These are phyloP conservation scores for Chionoecetes opilio DNA, from an alignment of 1,140 invertebrate genomes.

Conservation along the genomic window DNA sequence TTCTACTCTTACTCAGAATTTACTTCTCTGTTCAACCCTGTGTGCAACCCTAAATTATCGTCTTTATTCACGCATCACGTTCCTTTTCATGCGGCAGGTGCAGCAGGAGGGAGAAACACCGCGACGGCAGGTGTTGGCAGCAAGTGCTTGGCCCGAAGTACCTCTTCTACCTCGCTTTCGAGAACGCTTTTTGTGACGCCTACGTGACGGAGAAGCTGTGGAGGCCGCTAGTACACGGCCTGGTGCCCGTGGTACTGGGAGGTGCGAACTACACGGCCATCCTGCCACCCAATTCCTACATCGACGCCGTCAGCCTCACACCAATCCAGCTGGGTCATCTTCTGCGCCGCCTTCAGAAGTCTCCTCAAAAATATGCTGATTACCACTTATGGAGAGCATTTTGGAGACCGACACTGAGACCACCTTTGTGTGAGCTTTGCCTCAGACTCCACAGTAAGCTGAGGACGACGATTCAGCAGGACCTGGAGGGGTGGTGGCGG, in stretches of 20 bases:
- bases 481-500: conserved; percentile 56
- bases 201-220: conserved; percentile 79
- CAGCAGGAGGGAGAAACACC: conserved; percentile 52
- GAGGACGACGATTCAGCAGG: neutral
- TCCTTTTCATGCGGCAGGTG: conserved; percentile 19
- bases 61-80: no score
- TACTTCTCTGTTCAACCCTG: no score
- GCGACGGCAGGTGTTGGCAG: conserved; percentile 79
- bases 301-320: conserved; percentile 86
- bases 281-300: conserved; percentile 88
- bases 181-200: conserved; percentile 75
- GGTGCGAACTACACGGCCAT: conserved; percentile 85
- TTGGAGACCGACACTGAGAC: conserved; percentile 63
- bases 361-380: conserved; percentile 40
- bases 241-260: conserved; percentile 90
- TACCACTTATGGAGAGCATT: conserved; percentile 67
- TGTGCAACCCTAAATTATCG: no score
- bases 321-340: conserved; percentile 85
- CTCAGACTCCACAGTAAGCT: conserved; percentile 46
- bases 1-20: no score
- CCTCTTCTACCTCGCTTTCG: conserved; percentile 80
- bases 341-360: conserved; percentile 84
- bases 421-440: conserved; percentile 68
- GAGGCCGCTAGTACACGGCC: conserved; percentile 70
- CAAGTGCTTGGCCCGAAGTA: conserved; percentile 75